Evolutionary conservation across 1,140 invertebrate genomes (phyloP).

Genomic region (Ceratoteleas bidentatus): DNA sequence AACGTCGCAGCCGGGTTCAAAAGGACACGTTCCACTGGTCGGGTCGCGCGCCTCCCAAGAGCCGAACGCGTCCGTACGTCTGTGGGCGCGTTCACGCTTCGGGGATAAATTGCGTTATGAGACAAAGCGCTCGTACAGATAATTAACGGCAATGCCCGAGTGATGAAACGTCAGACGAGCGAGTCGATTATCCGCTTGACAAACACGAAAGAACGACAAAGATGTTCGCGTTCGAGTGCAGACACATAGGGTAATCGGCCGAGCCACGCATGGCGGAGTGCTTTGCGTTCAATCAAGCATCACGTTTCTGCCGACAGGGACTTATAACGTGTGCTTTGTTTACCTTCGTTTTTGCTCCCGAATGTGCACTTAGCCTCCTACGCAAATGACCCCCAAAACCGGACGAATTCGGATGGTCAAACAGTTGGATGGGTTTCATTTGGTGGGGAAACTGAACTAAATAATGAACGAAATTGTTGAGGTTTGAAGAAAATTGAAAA

Average conservation of each 20-base stretch:
- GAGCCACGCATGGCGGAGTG: slow-evolving; percentile 44
- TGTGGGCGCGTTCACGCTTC: slow-evolving; percentile 22
- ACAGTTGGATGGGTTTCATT: too few species aligned
- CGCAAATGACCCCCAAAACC: too few species aligned
- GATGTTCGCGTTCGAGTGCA: slow-evolving; percentile 41
- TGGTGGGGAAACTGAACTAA: too few species aligned
- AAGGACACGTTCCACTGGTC: too few species aligned
- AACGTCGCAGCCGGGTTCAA: too few species aligned
- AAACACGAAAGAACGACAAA: slow-evolving; percentile 60
- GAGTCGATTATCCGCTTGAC: slow-evolving; percentile 65
- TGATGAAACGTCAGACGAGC: slow-evolving; percentile 50
- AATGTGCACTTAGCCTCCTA: slow-evolving; percentile 11
- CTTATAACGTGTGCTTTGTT: slow-evolving; percentile 49
- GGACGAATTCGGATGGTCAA: too few species aligned
- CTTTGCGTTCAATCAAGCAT: slow-evolving; percentile 55
- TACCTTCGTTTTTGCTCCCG: slow-evolving; percentile 28
- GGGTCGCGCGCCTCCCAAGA: neutral
- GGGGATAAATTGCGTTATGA: slow-evolving; percentile 43
- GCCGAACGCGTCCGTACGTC: slow-evolving; percentile 24
- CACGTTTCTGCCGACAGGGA: slow-evolving; percentile 23
- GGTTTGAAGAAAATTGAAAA: too few species aligned
- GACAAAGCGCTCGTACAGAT: slow-evolving; percentile 29
- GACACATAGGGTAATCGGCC: slow-evolving; percentile 41
- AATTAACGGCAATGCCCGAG: slow-evolving; percentile 51
- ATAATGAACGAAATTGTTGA: too few species aligned